Evolutionary conservation across 2,797 vertebrate species (phyloP).

Genomic region (Limnodromus scolopaceus): DNA sequence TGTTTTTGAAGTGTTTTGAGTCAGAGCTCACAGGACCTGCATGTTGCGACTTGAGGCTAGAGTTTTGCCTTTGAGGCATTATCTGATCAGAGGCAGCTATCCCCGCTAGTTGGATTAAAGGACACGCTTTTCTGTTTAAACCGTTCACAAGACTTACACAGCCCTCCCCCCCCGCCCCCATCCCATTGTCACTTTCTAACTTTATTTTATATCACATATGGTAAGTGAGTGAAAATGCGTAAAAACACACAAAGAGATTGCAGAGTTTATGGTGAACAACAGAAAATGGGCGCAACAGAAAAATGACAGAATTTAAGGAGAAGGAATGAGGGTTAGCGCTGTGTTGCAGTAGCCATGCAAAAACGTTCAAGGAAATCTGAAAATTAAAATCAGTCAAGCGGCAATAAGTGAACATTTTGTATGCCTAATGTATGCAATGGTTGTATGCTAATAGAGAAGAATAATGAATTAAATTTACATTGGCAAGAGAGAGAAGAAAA

Average conservation of each 20-base stretch:
- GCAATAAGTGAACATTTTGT: constrained; percentile 62
- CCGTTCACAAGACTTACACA: not conserved
- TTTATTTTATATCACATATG: constrained; percentile 9
- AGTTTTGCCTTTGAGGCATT: constrained; percentile 32
- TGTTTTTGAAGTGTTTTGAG: constrained; percentile 1
- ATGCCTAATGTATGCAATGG: constrained; percentile 57
- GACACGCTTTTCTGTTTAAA: not conserved
- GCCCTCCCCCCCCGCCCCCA: not conserved
- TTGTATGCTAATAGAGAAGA: constrained; percentile 55
- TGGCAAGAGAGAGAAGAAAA: constrained; percentile 44
- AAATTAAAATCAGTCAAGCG: constrained; percentile 61
- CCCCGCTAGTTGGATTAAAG: not conserved
- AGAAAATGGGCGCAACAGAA: not conserved
- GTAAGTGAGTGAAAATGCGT: not conserved
- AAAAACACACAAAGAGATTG: not conserved
- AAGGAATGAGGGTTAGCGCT: not conserved
- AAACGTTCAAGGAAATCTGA: constrained; percentile 1
- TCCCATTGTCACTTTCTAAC: not conserved
- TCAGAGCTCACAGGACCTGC: not conserved
- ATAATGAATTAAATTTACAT: constrained; percentile 61
- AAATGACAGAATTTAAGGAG: not conserved
- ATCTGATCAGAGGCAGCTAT: not conserved
- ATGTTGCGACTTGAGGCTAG: not conserved
- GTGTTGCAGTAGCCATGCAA: not conserved
- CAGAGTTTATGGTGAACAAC: not conserved